phyloP scores from a whole-genome alignment of 2,797 vertebrate species.

The Enteromius mattozi region DNA sequence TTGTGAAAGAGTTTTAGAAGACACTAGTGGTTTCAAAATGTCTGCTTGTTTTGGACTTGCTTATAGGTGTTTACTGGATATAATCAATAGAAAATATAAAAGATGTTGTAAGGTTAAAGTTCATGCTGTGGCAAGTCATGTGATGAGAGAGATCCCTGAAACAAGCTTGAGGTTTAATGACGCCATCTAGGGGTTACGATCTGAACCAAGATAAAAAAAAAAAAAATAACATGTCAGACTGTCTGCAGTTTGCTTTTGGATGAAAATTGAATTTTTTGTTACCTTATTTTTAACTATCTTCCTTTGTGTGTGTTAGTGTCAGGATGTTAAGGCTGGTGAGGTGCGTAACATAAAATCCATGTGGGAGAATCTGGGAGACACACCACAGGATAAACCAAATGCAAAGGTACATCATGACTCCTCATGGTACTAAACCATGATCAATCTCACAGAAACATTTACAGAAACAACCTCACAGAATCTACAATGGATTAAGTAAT shows the following conservation, averaged over 20 bases:
- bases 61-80: conserved; percentile 1
- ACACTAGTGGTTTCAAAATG: not conserved
- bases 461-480: not conserved
- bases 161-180: not conserved
- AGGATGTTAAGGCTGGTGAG: conserved; percentile 85
- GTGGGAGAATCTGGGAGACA: conserved; percentile 83
- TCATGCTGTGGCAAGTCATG: not conserved
- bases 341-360: conserved; percentile 83
- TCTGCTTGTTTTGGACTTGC: not conserved
- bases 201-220: not conserved
- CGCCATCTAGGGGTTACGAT: not conserved
- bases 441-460: not conserved
- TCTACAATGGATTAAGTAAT: not conserved
- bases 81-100: not conserved
- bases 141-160: not conserved
- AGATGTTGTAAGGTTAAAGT: not conserved
- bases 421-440: not conserved
- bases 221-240: not conserved
- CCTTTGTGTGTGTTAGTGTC: conserved; percentile 43
- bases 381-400: conserved; percentile 52
- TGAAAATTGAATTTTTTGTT: not conserved
- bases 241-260: not conserved
- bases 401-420: conserved; percentile 60
- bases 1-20: not conserved
- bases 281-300: not conserved